phyloP scores from a whole-genome alignment of 2,888 invertebrate species.

The Himalopsyche anomala region DNA sequence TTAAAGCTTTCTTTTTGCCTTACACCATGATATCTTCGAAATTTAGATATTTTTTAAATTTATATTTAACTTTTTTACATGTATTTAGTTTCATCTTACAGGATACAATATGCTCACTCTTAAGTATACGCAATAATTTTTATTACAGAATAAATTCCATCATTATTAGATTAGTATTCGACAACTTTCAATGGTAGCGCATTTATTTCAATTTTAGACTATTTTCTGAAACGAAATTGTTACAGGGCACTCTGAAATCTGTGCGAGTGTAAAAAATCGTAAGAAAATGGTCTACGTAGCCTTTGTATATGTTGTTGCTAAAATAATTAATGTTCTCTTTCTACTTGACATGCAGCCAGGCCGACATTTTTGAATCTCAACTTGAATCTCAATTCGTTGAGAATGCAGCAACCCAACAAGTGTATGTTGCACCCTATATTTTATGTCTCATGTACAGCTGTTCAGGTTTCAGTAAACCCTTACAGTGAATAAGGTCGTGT shows the following conservation, averaged over 20 bases:
- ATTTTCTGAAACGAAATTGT: constrained; percentile 58
- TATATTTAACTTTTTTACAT: neutral
- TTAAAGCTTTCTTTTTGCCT: constrained; percentile 15
- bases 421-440: constrained; percentile 82
- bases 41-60: neutral
- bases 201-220: constrained; percentile 59
- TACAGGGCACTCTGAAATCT: neutral
- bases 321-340: constrained; percentile 31
- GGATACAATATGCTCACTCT: neutral
- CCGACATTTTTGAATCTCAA: constrained; percentile 99
- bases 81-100: constrained; percentile 18
- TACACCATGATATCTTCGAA: neutral
- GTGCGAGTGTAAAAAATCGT: neutral
- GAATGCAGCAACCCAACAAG: constrained; percentile 91
- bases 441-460: constrained; percentile 57
- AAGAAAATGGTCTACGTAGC: constrained; percentile 36
- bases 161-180: constrained; percentile 1
- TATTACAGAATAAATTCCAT: neutral
- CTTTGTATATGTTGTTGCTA: constrained; percentile 67
- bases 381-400: constrained; percentile 93
- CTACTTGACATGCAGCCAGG: constrained; percentile 88
- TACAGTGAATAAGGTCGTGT: constrained; percentile 63
- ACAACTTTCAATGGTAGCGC: constrained; percentile 50
- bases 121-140: neutral
- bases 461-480: neutral